These are phyloP conservation scores for Scrobipalpa atriplicella DNA, from an alignment of 2,888 invertebrate genomes.

Conservation along the genomic window DNA sequence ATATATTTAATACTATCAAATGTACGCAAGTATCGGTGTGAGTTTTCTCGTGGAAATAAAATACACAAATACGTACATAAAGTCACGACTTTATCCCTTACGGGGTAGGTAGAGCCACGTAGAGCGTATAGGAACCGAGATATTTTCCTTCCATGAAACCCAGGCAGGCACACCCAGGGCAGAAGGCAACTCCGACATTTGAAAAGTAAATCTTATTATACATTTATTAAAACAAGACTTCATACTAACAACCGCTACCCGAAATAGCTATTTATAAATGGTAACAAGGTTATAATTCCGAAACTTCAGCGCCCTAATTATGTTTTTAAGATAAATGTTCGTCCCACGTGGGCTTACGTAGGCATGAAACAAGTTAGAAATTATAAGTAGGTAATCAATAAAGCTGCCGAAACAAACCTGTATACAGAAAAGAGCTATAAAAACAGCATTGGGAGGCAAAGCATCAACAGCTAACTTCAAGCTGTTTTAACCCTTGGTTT, in stretches of 20 bases:
- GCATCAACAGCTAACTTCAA: no score
- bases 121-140: no score
- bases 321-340: slow-evolving; percentile 3
- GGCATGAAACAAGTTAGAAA: neutral
- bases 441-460: no score
- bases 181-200: neutral
- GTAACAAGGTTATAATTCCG: neutral
- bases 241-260: neutral
- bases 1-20: no score
- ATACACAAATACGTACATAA: no score
- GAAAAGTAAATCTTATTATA: neutral
- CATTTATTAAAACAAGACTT: neutral
- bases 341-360: neutral
- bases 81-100: no score
- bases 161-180: no score
- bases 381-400: neutral
- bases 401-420: neutral
- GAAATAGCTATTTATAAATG: slow-evolving; percentile 6
- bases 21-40: no score
- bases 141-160: no score
- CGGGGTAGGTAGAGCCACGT: no score
- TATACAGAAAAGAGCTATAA: neutral
- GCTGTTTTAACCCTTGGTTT: no score
- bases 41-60: no score
- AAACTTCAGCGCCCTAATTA: slow-evolving; percentile 15